Evolutionary conservation across 2,797 vertebrate genomes (phyloP).

Genomic region (Psittacula derbiana): DNA sequence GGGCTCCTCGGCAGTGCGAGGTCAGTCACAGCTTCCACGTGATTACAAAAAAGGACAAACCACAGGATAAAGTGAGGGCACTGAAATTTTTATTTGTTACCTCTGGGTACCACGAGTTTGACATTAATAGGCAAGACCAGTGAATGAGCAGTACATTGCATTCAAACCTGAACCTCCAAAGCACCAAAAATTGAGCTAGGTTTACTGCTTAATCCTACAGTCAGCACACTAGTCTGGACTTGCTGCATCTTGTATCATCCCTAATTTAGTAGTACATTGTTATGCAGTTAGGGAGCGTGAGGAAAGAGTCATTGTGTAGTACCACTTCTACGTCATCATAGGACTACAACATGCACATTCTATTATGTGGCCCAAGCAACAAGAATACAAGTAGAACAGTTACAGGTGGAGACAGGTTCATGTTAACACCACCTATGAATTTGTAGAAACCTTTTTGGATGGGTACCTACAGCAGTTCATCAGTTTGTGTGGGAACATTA

Average conservation of each 20-base stretch:
- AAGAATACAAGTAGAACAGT: slow-evolving; percentile 82
- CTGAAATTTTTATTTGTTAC: slow-evolving; percentile 77
- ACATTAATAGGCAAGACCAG: slow-evolving; percentile 77
- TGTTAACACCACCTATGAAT: slow-evolving; percentile 88
- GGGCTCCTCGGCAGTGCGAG: neutral
- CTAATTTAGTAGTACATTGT: slow-evolving; percentile 75
- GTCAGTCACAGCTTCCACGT: neutral
- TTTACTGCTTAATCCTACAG: slow-evolving; percentile 67
- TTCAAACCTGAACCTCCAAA: slow-evolving; percentile 69
- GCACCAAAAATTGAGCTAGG: slow-evolving; percentile 76
- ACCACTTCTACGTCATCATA: slow-evolving; percentile 85
- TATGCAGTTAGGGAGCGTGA: slow-evolving; percentile 64
- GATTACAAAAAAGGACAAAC: slow-evolving; percentile 35
- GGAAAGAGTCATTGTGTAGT: slow-evolving; percentile 75
- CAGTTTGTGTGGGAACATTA: slow-evolving; percentile 69
- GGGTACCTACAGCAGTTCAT: slow-evolving; percentile 81
- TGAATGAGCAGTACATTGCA: slow-evolving; percentile 71
- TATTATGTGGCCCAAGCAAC: slow-evolving; percentile 86
- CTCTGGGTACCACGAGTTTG: slow-evolving; percentile 75
- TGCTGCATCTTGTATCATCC: slow-evolving; percentile 69
- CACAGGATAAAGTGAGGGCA: slow-evolving; percentile 67
- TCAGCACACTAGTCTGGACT: slow-evolving; percentile 69
- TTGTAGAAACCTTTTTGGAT: slow-evolving; percentile 85
- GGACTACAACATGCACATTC: slow-evolving; percentile 93
- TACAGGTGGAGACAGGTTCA: slow-evolving; percentile 74